Conservation (phyloP, 1,140 invertebrate genomes). For the Aethina tumida region DNA sequence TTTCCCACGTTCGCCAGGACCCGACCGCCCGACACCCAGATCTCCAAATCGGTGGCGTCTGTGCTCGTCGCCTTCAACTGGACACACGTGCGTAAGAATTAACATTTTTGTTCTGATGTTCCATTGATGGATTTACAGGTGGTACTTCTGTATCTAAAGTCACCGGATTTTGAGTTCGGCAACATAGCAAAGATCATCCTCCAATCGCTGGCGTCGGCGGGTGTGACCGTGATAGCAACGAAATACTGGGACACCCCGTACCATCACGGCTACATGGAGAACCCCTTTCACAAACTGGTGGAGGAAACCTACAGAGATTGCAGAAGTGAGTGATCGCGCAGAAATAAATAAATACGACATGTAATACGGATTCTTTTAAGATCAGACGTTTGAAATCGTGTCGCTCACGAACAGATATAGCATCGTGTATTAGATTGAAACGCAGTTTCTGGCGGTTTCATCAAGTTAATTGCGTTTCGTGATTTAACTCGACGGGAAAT, state of each 20-base stretch:
- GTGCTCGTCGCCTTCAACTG: conserved; percentile 69
- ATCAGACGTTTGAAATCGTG: too few species aligned
- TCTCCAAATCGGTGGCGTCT: conserved; percentile 79
- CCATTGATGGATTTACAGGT: conserved; percentile 42
- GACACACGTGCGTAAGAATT: conserved; percentile 56
- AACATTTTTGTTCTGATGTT: not conserved
- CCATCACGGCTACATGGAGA: conserved; percentile 63
- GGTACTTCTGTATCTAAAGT: conserved; percentile 63
- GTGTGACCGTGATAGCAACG: conserved; percentile 55
- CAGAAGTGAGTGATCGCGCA: conserved; percentile 71
- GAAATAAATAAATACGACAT: too few species aligned
- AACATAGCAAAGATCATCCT: conserved; percentile 64
- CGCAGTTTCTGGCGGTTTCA: too few species aligned
- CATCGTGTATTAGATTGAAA: too few species aligned
- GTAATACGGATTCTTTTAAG: too few species aligned
- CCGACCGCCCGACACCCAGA: conserved; percentile 83
- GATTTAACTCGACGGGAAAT: too few species aligned
- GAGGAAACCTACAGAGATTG: conserved; percentile 65
- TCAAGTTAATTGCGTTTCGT: too few species aligned
- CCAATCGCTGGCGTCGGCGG: conserved; percentile 50
- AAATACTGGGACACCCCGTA: conserved; percentile 67
- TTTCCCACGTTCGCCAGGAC: conserved; percentile 91
- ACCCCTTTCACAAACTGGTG: conserved; percentile 73
- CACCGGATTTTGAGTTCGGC: conserved; percentile 54
- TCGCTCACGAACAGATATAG: too few species aligned